Evolutionary conservation across 2,113 vertebrate genomes (phyloP).

Genomic region (Etheostoma spectabile): DNA sequence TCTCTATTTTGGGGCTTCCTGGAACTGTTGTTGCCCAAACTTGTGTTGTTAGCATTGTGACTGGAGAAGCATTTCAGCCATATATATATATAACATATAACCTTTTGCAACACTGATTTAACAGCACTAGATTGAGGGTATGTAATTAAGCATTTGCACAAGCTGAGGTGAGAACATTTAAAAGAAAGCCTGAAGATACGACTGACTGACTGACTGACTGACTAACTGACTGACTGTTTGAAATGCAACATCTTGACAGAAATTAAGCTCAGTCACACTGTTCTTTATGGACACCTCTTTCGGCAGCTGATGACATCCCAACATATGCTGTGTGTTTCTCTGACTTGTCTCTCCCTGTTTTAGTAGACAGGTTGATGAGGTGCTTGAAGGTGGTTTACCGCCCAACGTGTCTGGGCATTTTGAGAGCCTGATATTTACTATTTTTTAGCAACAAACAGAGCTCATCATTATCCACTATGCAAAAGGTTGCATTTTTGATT

Average conservation of each 20-base stretch:
- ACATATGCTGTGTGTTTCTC: conserved; percentile 33
- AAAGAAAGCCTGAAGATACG: background rate
- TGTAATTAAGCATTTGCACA: background rate
- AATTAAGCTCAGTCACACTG: background rate
- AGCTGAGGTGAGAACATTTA: conserved; percentile 16
- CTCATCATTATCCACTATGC: conserved; percentile 2
- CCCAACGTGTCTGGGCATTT: conserved; percentile 45
- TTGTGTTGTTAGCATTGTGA: background rate
- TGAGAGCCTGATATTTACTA: conserved; percentile 41
- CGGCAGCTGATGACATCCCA: conserved; percentile 17
- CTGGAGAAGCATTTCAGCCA: conserved; percentile 7
- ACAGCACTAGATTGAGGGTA: background rate
- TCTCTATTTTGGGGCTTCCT: conserved; percentile 76
- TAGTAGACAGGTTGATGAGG: conserved; percentile 31
- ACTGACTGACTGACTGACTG: background rate
- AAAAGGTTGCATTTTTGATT: conserved; percentile 31
- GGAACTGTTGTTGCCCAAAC: conserved; percentile 66
- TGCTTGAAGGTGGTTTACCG: conserved; percentile 43
- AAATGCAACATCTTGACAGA: conserved; percentile 26
- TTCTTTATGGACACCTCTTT: conserved; percentile 21
- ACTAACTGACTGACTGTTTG: background rate
- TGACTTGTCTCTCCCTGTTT: conserved; percentile 17
- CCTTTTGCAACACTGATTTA: conserved; percentile 6
- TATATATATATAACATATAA: conserved; percentile 11
- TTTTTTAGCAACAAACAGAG: conserved; percentile 41